Evolutionary conservation across 2,888 invertebrate species (phyloP), one percentile per base, ranked within the genome.

Genomic region (Gastrophysa polygoni): DNA sequence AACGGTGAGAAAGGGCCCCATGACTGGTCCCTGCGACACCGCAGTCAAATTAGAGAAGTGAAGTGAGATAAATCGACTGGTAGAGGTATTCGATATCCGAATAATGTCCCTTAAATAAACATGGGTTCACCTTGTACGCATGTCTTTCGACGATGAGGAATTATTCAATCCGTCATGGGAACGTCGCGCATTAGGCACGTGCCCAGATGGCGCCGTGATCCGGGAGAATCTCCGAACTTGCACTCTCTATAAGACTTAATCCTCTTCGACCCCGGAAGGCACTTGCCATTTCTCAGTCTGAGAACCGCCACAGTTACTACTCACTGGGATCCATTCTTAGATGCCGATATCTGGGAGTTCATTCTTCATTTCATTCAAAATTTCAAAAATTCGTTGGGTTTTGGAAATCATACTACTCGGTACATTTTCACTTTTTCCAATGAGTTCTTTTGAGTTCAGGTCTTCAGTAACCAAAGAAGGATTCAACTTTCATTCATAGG

Each of bases 121-220:
- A 69, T 66, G 52, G 52, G 44, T 46, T 57, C 61, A 65, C 64
- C 66, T 57, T 67, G 63, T 55, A 51, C 60, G 24, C 46, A 21
- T 21, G 34, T 47, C 29, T 59, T 57, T 56, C 59, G 58, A 59
- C 57, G 47, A 52, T 43, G 56, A 29, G 46, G 64, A 64, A 67
- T 63, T 68, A 67, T 68, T 63, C 68, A 67, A 79, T 78, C 78
- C 78, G 63, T 63, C 80, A 80, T 80, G 81, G 78, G 81, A 81
- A 75, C 70, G 68, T 76, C 69, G 69, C 71, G 80, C 75, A 78
- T 81, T 81, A 80, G 76, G 71, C 76, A 77, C 71, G 75, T 79
- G 78, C 76, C 74, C 75, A 77, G 76, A 77, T 74, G 75, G 75
- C 76, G 75, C 73, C 75, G 75, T 76, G 73, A 75, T 75, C 70